Conservation (phyloP, 35 echinoderm and acorn worm species). For the Lytechinus pictus region DNA sequence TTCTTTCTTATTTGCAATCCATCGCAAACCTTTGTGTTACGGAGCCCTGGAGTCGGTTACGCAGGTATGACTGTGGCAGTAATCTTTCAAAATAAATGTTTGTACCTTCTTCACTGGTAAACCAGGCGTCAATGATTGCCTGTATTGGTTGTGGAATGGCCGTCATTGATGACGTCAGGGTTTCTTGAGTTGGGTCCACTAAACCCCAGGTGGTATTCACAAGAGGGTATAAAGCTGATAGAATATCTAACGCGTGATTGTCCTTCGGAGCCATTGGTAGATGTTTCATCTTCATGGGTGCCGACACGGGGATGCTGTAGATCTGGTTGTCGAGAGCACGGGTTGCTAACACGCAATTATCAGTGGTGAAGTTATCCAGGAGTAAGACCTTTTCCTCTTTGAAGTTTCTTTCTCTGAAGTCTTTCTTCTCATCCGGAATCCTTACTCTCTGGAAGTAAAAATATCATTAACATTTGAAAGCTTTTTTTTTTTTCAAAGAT, state of each 20-base stretch:
- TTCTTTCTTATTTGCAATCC: too few species aligned
- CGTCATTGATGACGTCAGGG: not conserved
- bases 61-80: too few species aligned
- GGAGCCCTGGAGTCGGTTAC: too few species aligned
- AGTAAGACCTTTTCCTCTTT: not conserved
- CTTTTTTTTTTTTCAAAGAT: too few species aligned
- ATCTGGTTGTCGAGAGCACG: not conserved
- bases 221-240: not conserved
- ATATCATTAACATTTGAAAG: too few species aligned
- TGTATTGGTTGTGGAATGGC: slow-evolving; percentile 14
- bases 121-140: not conserved
- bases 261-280: not conserved
- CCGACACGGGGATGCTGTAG: not conserved
- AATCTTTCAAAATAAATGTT: too few species aligned
- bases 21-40: too few species aligned
- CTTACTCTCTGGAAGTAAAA: not conserved
- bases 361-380: not conserved
- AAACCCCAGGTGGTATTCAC: not conserved
- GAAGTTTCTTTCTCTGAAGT: not conserved
- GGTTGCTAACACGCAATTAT: slow-evolving; percentile 10
- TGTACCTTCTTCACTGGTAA: slow-evolving; percentile 6
- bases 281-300: not conserved
- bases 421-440: not conserved
- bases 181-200: not conserved
- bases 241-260: not conserved